phyloP scores from a whole-genome alignment of 2,113 vertebrate genomes.

The Oplegnathus fasciatus region DNA sequence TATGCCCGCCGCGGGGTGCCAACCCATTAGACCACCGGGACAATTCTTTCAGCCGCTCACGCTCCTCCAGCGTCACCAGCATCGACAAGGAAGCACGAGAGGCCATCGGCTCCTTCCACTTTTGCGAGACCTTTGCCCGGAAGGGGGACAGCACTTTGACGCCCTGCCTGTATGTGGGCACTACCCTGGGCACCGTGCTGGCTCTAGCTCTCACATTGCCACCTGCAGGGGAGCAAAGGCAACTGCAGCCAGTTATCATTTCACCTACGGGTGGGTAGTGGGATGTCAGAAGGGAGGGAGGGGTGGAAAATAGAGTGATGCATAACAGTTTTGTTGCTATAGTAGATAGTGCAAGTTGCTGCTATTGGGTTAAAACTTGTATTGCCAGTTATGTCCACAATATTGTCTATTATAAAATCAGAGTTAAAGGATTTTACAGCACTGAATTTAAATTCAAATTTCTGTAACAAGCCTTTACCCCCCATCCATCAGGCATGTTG shows the following conservation, averaged over 20 bases:
- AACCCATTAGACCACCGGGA: slow-evolving; percentile 95
- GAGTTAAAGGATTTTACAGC: not conserved
- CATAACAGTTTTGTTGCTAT: not conserved
- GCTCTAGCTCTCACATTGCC: slow-evolving; percentile 92
- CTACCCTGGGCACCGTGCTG: slow-evolving; percentile 93
- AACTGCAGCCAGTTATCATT: slow-evolving; percentile 95
- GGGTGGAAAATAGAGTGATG: not conserved
- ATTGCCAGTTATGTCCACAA: not conserved
- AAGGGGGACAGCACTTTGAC: slow-evolving; percentile 89
- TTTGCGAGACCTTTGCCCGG: slow-evolving; percentile 93
- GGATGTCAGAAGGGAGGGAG: not conserved
- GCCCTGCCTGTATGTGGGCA: slow-evolving; percentile 95
- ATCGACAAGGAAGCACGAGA: slow-evolving; percentile 97
- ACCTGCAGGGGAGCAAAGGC: slow-evolving; percentile 94
- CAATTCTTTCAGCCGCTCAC: slow-evolving; percentile 98
- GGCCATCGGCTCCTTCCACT: slow-evolving; percentile 94
- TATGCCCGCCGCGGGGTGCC: slow-evolving; percentile 85
- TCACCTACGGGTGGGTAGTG: slow-evolving; percentile 92
- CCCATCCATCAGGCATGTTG: slow-evolving; percentile 89
- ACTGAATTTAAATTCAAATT: not conserved
- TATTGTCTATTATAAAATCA: not conserved
- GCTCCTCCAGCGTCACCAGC: slow-evolving; percentile 98
- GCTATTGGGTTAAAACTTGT: not conserved
- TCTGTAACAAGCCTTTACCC: not conserved
- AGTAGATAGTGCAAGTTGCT: too few relatives aligned